phyloP scores from a whole-genome alignment of 2,113 vertebrate genomes.

The Siniperca chuatsi region DNA sequence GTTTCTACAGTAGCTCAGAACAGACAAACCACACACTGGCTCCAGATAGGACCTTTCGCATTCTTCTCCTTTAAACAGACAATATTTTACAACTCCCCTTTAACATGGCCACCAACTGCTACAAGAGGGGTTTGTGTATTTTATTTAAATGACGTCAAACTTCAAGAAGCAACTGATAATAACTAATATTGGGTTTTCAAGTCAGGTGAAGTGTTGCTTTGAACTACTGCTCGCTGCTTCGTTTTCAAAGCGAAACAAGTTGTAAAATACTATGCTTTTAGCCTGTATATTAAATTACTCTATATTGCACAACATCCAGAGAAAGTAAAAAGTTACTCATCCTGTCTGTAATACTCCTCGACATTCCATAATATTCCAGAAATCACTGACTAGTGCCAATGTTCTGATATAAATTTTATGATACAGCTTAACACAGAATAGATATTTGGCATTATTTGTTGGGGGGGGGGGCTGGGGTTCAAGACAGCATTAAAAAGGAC shows the following conservation, averaged over 20 bases:
- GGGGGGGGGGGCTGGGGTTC: too few relatives aligned
- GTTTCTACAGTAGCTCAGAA: too few relatives aligned
- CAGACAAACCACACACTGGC: too few relatives aligned
- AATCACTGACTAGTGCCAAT: not conserved
- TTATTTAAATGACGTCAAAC: not conserved
- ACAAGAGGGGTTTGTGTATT: not conserved
- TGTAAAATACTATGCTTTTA: conserved; percentile 2
- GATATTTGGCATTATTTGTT: too few relatives aligned
- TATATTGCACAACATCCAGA: conserved; percentile 14
- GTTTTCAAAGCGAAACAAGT: conserved; percentile 1
- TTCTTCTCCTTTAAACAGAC: conserved; percentile 5
- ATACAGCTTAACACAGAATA: too few relatives aligned
- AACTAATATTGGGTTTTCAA: not conserved
- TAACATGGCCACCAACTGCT: conserved; percentile 4
- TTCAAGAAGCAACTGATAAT: not conserved
- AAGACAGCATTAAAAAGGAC: too few relatives aligned
- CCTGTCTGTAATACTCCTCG: not conserved
- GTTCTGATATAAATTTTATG: too few relatives aligned
- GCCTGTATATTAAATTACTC: not conserved
- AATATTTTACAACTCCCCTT: conserved; percentile 21
- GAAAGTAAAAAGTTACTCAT: not conserved
- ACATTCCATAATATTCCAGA: not conserved
- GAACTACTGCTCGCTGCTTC: not conserved
- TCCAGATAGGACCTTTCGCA: too few relatives aligned
- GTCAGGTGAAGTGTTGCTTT: conserved; percentile 30